phyloP scores from a whole-genome alignment of 2,888 invertebrate species.

The Odontomyia ornata region DNA sequence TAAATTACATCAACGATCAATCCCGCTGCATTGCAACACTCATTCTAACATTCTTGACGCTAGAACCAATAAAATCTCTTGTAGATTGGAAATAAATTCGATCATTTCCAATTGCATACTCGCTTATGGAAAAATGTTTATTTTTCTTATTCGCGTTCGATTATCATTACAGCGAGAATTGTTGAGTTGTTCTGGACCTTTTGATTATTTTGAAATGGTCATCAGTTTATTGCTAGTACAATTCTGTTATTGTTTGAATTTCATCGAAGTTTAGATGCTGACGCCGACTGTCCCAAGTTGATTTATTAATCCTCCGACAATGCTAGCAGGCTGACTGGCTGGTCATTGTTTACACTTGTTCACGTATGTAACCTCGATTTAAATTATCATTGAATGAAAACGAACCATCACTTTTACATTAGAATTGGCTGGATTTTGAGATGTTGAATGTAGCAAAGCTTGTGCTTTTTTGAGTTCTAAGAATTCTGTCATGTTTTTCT shows the following conservation, averaged over 20 bases:
- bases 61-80: conserved; percentile 10
- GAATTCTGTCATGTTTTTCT: too few relatives aligned
- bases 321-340: neutral
- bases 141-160: conserved; percentile 23
- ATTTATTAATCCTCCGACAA: conserved; percentile 32
- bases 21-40: neutral
- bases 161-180: conserved; percentile 33
- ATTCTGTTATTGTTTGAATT: conserved; percentile 52
- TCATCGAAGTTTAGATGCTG: conserved; percentile 32
- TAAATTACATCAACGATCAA: neutral
- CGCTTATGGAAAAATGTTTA: conserved; percentile 26
- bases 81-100: neutral
- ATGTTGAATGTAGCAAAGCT: too few relatives aligned
- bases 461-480: too few relatives aligned
- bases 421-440: too few relatives aligned
- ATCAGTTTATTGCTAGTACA: conserved; percentile 53
- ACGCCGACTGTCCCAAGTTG: conserved; percentile 42
- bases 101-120: conserved; percentile 13
- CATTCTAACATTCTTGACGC: neutral
- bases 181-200: conserved; percentile 51
- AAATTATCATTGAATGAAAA: conserved; percentile 7
- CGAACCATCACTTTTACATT: too few relatives aligned
- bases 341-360: conserved; percentile 14
- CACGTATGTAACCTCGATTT: conserved; percentile 9
- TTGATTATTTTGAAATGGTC: conserved; percentile 54